phyloP scores from a whole-genome alignment of 2,113 vertebrate genomes.

The Furnarius figulus region DNA sequence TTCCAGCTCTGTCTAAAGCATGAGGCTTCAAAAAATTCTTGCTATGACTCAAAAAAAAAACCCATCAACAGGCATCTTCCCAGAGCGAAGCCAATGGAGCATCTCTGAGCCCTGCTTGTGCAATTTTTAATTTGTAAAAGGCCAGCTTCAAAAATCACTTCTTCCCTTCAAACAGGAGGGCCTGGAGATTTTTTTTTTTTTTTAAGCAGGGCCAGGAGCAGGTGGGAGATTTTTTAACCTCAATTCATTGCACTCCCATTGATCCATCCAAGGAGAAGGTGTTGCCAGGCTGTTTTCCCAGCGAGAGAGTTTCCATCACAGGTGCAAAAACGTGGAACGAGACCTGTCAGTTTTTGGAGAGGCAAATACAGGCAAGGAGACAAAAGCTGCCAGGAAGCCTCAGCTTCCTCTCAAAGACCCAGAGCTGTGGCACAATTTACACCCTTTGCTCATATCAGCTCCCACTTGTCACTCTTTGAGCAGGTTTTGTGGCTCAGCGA shows the following conservation, averaged over 20 bases:
- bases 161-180: neutral
- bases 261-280: neutral
- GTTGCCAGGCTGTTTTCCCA: neutral
- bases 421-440: neutral
- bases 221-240: neutral
- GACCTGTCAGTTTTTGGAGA: neutral
- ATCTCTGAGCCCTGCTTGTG: neutral
- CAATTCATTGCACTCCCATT: neutral
- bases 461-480: neutral
- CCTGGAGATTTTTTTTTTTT: neutral
- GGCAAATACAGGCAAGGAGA: neutral
- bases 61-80: neutral
- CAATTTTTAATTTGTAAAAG: neutral
- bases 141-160: neutral
- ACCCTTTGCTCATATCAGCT: neutral
- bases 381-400: neutral
- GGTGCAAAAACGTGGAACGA: neutral
- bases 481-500: neutral
- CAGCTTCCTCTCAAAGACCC: neutral
- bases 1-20: neutral
- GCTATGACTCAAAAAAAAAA: neutral
- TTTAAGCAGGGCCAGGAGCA: neutral
- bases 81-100: neutral
- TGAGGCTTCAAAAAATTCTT: neutral
- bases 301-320: neutral